Evolutionary conservation across 1,140 invertebrate genomes (phyloP), one percentile per base, ranked within the genome.

Genomic region (Drosophila navojoa): DNA sequence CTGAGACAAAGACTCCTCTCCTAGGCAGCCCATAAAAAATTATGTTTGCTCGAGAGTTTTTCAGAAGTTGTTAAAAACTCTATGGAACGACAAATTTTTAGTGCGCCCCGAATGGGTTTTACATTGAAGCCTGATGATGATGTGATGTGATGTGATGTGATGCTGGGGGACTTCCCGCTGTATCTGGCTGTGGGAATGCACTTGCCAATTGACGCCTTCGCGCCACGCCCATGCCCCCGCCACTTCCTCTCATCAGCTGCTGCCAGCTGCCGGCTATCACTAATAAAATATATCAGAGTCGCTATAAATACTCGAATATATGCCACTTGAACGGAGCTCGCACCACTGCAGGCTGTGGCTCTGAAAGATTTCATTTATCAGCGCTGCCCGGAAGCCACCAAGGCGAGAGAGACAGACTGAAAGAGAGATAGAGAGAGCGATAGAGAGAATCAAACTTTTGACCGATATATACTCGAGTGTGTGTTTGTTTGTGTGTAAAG

Each of bases 51-150:
- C 22, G 50, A 57, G 73, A 40, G 32, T 87, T 87, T 71, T 75
- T 52, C 75, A 79, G 76, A 79, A 87, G 79, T 70, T 74, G 82
- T 87, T 76, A 59, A 87, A 85, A 81, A 81, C 68, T 67, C 76
- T 69, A 69, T 67, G 76, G 71, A 87, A 87, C 89, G 82, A 89
- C 84, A 53, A 87, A 72, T 71, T 82, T 81, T 81, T 54, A 55
- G 61, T 61, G 57, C 79, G 40, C 4, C 40, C 16, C 45, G 59
- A 40, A 32, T 55, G 27, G 55, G 5, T 58, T 50, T 57, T 74
- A 44, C 19, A 44, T 45, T 45, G 42, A 45, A 45, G 55, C 55
- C 76, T 47, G 55, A 11, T 49, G 29, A 42, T 19, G 32, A 40
- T 16, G 7, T 29, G 27, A 29, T 29, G 6, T 15, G 19, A 47